These are phyloP conservation scores for Mus spicilegus DNA, from an alignment of 2,113 vertebrate genomes.

Conservation along the genomic window DNA sequence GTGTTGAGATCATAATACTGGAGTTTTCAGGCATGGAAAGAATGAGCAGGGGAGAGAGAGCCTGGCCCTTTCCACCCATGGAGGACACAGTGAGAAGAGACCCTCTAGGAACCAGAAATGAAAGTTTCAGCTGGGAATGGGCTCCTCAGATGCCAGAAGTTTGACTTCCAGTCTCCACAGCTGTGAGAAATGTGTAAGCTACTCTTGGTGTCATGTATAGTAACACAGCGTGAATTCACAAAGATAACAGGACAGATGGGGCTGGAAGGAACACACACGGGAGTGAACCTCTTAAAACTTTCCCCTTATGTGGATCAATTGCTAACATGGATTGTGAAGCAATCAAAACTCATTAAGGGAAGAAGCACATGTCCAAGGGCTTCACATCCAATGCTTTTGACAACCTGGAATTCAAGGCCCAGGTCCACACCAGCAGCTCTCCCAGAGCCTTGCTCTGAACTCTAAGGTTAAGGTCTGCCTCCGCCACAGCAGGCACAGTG, in stretches of 20 bases:
- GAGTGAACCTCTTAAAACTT: neutral
- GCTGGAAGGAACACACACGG: neutral
- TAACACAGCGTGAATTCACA: neutral
- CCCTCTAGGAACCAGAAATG: neutral
- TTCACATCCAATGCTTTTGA: neutral
- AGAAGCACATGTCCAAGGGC: too few species aligned
- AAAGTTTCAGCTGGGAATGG: neutral
- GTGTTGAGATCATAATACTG: neutral
- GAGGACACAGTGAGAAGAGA: neutral
- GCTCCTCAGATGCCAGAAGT: too few species aligned
- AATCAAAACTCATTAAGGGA: neutral
- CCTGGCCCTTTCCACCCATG: too few species aligned
- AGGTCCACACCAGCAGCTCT: neutral
- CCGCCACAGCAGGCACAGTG: neutral
- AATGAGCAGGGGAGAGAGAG: too few species aligned
- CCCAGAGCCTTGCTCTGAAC: neutral
- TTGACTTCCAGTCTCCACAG: neutral
- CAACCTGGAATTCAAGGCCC: neutral
- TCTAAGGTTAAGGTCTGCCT: neutral
- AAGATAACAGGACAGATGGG: neutral
- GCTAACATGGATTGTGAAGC: neutral
- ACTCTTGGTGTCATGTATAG: accelerated
- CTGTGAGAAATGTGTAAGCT: neutral
- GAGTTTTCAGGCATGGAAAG: too few species aligned
- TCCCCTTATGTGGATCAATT: neutral